A percentile compares a stretch with the other conserved stretches of the same genome.
Evolutionary conservation across 2,888 invertebrate genomes (phyloP).

Genomic region (Ganaspis brasiliensis): DNA sequence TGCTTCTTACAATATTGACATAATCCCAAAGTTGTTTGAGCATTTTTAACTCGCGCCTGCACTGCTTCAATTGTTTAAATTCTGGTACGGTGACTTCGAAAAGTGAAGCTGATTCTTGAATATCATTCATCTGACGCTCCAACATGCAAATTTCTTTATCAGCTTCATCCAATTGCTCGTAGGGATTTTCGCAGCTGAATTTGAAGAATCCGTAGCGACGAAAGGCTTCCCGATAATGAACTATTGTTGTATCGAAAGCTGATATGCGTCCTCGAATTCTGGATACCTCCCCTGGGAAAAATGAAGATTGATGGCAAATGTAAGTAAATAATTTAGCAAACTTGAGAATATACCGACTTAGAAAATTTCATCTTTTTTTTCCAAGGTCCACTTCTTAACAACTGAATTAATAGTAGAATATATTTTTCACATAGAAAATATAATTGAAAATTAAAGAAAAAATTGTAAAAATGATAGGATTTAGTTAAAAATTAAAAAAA

Average conservation of each 20-base stretch:
- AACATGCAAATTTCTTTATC: slow-evolving; percentile 89
- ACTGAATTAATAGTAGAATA: no score
- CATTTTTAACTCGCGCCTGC: slow-evolving; percentile 94
- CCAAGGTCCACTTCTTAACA: no score
- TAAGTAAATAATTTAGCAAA: no score
- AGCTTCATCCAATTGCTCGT: slow-evolving; percentile 88
- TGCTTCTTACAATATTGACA: slow-evolving; percentile 92
- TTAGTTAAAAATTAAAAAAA: no score
- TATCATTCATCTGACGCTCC: slow-evolving; percentile 92
- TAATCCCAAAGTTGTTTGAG: slow-evolving; percentile 98
- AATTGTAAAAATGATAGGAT: no score
- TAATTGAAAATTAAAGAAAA: no score
- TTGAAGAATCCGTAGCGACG: slow-evolving; percentile 89
- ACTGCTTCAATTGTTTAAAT: slow-evolving; percentile 95
- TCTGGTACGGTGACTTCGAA: slow-evolving; percentile 98
- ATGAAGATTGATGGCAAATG: no score
- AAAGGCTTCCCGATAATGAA: slow-evolving; percentile 94
- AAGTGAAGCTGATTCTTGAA: slow-evolving; percentile 94
- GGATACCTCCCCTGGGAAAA: slow-evolving; percentile 88
- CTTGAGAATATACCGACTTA: neutral
- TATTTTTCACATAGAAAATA: no score
- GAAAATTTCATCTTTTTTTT: neutral
- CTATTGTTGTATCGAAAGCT: slow-evolving; percentile 91
- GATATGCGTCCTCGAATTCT: slow-evolving; percentile 93
- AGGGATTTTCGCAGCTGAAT: slow-evolving; percentile 88